Conservation (phyloP, 2,797 vertebrate genomes). For the Zenarchopterus dispar region DNA sequence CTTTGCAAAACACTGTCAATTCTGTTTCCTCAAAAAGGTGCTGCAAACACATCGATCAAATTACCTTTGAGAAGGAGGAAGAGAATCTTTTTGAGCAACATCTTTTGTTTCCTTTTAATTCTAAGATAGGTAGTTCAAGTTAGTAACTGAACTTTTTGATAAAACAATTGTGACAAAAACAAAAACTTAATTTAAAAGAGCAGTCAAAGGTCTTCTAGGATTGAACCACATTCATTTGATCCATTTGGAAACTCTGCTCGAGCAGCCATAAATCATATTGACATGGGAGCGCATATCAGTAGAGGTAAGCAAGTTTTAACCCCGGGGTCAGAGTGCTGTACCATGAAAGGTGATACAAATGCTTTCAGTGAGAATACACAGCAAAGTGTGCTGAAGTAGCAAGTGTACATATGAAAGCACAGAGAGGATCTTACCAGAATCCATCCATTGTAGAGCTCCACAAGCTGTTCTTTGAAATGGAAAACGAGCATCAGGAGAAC, state of each 20-base stretch:
- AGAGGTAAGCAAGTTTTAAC: slow-evolving; percentile 15
- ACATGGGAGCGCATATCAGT: slow-evolving; percentile 34
- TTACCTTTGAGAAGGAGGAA: no score
- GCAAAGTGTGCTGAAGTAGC: slow-evolving; percentile 14
- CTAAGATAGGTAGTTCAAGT: no score
- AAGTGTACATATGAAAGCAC: not conserved
- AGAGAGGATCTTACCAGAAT: slow-evolving; percentile 88
- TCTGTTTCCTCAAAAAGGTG: not conserved
- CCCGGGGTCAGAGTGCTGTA: slow-evolving; percentile 21
- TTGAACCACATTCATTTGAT: not conserved
- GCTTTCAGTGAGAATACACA: slow-evolving; percentile 19
- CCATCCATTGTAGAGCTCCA: slow-evolving; percentile 92
- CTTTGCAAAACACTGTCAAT: not conserved
- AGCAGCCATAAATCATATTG: slow-evolving; percentile 23
- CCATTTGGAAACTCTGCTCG: slow-evolving; percentile 18
- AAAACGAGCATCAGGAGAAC: slow-evolving; percentile 95
- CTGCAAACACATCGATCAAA: no score
- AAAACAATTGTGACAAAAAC: no score
- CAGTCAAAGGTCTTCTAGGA: no score
- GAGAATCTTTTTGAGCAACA: no score
- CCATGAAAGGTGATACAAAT: slow-evolving; percentile 9
- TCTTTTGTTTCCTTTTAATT: no score
- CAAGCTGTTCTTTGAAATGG: slow-evolving; percentile 89
- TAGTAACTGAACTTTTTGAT: no score
- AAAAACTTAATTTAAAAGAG: no score